Conservation (phyloP, 2,888 invertebrate species). For the Erebia ligea region DNA sequence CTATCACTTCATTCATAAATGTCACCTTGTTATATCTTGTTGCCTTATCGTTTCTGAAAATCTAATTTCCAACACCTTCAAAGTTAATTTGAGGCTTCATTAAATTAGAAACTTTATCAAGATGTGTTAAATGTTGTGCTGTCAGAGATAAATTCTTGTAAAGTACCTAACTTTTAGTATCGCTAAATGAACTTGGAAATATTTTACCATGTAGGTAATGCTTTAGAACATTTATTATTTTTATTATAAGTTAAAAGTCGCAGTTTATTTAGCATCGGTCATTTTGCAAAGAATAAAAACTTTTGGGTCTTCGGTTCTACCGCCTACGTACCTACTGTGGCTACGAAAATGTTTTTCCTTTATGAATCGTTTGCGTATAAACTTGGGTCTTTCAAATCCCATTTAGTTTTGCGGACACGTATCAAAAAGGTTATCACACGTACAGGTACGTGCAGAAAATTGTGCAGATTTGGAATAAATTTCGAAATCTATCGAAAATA, state of each 20-base stretch:
- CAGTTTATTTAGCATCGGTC: background rate
- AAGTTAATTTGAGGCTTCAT: conserved; percentile 11
- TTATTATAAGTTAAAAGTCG: no score
- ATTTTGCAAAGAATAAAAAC: background rate
- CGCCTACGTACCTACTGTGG: no score
- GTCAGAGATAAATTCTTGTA: background rate
- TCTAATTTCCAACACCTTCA: conserved; percentile 14
- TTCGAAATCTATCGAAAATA: conserved; percentile 11
- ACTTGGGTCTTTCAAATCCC: conserved; percentile 2
- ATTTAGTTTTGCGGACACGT: conserved; percentile 19
- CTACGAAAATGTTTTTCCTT: background rate
- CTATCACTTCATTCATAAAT: conserved; percentile 14
- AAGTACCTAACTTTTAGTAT: background rate
- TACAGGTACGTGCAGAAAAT: background rate
- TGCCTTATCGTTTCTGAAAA: conserved; percentile 13
- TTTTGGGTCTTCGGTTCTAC: background rate
- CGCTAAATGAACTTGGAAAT: background rate
- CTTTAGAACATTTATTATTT: background rate
- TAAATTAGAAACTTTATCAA: conserved; percentile 16
- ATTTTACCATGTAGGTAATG: background rate
- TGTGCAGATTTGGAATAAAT: conserved; percentile 17
- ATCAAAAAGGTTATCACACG: conserved; percentile 17
- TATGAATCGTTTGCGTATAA: conserved; percentile 17
- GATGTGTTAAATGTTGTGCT: conserved; percentile 4
- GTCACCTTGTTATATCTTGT: conserved; percentile 5